phyloP scores from a whole-genome alignment of 2,888 invertebrate genomes.

The Leucozona laternaria region DNA sequence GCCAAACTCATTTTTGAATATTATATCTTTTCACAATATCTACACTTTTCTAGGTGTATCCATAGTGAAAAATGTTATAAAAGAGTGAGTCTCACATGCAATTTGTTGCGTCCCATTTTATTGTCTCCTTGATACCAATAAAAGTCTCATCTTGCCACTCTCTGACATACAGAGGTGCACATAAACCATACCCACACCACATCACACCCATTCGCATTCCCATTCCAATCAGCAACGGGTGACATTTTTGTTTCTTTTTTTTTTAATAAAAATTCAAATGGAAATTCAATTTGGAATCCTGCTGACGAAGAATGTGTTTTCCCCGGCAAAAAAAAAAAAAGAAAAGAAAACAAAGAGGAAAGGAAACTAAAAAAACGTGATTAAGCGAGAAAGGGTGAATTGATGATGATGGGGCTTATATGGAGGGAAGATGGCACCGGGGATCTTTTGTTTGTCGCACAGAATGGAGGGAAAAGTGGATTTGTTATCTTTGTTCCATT shows the following conservation, averaged over 20 bases:
- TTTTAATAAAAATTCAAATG: conserved; percentile 59
- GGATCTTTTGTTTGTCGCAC: conserved; percentile 34
- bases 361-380: conserved; percentile 47
- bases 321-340: not conserved
- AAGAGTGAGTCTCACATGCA: conserved; percentile 61
- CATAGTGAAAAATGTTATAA: conserved; percentile 13
- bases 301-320: conserved; percentile 62
- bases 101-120: conserved; percentile 59
- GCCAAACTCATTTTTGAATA: conserved; percentile 54
- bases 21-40: conserved; percentile 12
- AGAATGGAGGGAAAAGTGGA: not conserved
- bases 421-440: not conserved
- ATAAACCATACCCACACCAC: not conserved
- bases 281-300: conserved; percentile 68
- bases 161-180: conserved; percentile 8
- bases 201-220: not conserved
- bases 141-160: conserved; percentile 53
- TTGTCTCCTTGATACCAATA: conserved; percentile 69
- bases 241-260: conserved; percentile 25
- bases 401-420: conserved; percentile 3
- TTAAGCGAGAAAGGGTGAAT: conserved; percentile 51
- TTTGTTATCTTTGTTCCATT: conserved; percentile 11
- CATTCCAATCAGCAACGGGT: conserved; percentile 58
- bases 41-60: conserved; percentile 5
- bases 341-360: too few relatives aligned